A percentile compares a stretch with the other conserved stretches of the same genome.
Conservation (phyloP, 2,888 invertebrate genomes). For the Tipula unca region DNA sequence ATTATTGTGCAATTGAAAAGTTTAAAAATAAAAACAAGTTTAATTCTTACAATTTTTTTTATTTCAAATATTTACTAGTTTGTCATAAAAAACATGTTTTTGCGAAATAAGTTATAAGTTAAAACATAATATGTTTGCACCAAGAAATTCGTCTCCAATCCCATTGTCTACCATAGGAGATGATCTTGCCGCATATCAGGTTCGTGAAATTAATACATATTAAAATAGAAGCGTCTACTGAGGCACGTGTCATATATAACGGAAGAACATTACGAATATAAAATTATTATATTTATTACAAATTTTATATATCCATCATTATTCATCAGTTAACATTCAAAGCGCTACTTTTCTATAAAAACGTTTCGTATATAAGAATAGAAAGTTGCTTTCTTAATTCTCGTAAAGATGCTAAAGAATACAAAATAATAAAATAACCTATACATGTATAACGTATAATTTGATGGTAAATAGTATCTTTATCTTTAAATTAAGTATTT, state of each 20-base stretch:
- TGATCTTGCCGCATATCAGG: constrained; percentile 42
- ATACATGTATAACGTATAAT: not conserved
- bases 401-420: not conserved
- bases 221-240: not conserved
- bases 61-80: not conserved
- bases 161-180: constrained; percentile 34
- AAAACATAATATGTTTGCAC: constrained; percentile 37
- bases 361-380: not conserved
- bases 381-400: constrained; percentile 1
- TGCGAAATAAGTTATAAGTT: constrained; percentile 20
- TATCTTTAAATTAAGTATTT: not conserved
- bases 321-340: not conserved
- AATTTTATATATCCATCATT: not conserved
- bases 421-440: not conserved
- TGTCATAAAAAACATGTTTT: not conserved
- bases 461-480: not conserved
- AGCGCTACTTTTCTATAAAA: not conserved
- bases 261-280: not conserved
- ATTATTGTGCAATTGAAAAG: not conserved
- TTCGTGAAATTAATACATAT: constrained; percentile 26
- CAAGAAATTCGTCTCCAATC: constrained; percentile 41
- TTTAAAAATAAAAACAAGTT: not conserved
- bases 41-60: not conserved
- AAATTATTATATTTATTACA: not conserved
- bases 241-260: not conserved